Evolutionary conservation across 37 sponge, comb jelly and placozoan species (phyloP).

Genomic region (Hexactinellida sp.): DNA sequence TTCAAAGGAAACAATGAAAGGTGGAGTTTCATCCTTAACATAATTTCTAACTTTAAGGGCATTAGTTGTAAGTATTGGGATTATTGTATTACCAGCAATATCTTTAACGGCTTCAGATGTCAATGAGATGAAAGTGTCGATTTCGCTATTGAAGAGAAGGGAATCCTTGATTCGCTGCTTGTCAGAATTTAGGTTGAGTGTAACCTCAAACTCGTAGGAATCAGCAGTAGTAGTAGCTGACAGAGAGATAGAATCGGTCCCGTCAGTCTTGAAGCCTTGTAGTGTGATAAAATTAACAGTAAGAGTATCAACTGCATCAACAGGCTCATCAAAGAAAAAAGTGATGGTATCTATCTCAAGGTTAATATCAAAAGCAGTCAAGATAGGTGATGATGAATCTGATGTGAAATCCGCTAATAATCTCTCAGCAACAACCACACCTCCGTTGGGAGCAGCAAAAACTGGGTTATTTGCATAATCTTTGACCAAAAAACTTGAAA

Average conservation of each 20-base stretch:
- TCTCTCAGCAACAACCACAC: background rate
- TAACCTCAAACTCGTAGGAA: constrained; percentile 19
- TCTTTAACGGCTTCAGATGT: constrained; percentile 51
- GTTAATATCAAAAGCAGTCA: constrained; percentile 45
- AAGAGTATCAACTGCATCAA: constrained; percentile 47
- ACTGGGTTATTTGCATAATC: constrained; percentile 72
- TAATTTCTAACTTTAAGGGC: constrained; percentile 34
- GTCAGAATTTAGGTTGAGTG: constrained; percentile 30
- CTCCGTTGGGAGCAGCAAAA: background rate
- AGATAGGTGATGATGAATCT: constrained; percentile 42
- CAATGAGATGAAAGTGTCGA: constrained; percentile 45
- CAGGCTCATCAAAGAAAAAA: constrained; percentile 62
- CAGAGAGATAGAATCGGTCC: constrained; percentile 28
- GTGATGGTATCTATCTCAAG: constrained; percentile 34
- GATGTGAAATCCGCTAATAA: constrained; percentile 21
- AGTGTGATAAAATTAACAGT: background rate
- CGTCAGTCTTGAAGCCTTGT: constrained; percentile 27
- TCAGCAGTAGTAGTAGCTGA: constrained; percentile 20
- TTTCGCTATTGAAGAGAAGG: constrained; percentile 34
- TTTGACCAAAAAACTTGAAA: constrained; percentile 25
- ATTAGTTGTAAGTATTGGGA: background rate
- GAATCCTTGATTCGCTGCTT: constrained; percentile 54
- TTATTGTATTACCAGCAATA: constrained; percentile 39
- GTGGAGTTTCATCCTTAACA: constrained; percentile 34
- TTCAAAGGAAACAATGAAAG: constrained; percentile 37